phyloP scores from a whole-genome alignment of 2,888 invertebrate species.

The Apomyelois bistriatella region DNA sequence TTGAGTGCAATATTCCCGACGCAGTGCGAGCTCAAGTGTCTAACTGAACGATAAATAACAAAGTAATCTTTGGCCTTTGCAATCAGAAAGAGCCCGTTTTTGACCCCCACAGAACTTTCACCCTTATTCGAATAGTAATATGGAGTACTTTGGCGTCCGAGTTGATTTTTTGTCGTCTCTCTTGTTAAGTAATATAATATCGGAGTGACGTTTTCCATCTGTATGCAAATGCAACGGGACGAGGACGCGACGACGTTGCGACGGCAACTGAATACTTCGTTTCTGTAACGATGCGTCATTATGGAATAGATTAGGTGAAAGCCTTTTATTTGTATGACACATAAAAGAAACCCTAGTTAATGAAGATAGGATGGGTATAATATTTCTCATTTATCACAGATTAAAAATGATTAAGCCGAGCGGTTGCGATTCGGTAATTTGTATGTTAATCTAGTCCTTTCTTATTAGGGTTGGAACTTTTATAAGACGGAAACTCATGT shows the following conservation, averaged over 20 bases:
- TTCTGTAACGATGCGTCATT: slow-evolving; percentile 12
- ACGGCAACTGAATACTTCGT: slow-evolving; percentile 15
- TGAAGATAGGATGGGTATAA: too few relatives aligned
- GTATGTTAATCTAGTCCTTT: too few relatives aligned
- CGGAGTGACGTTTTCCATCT: slow-evolving; percentile 64
- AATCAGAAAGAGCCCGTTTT: slow-evolving; percentile 12
- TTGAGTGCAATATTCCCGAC: slow-evolving; percentile 13
- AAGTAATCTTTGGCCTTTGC: slow-evolving; percentile 18
- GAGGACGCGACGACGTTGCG: slow-evolving; percentile 25
- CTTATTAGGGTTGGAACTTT: too few relatives aligned
- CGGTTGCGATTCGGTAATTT: too few relatives aligned
- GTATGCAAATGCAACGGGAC: slow-evolving; percentile 59
- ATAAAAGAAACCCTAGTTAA: too few relatives aligned
- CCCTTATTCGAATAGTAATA: slow-evolving; percentile 20
- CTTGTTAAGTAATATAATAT: slow-evolving; percentile 54
- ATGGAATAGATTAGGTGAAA: slow-evolving; percentile 2
- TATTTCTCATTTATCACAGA: too few relatives aligned
- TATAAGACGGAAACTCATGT: too few relatives aligned
- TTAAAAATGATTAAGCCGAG: too few relatives aligned
- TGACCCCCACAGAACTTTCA: slow-evolving; percentile 19
- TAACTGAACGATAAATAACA: slow-evolving; percentile 35
- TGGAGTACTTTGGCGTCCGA: slow-evolving; percentile 19
- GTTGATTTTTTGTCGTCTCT: slow-evolving; percentile 33
- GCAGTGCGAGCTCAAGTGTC: slow-evolving; percentile 15
- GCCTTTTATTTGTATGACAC: neutral